phyloP scores from a whole-genome alignment of 2,888 invertebrate genomes.

The Callosobruchus maculatus region DNA sequence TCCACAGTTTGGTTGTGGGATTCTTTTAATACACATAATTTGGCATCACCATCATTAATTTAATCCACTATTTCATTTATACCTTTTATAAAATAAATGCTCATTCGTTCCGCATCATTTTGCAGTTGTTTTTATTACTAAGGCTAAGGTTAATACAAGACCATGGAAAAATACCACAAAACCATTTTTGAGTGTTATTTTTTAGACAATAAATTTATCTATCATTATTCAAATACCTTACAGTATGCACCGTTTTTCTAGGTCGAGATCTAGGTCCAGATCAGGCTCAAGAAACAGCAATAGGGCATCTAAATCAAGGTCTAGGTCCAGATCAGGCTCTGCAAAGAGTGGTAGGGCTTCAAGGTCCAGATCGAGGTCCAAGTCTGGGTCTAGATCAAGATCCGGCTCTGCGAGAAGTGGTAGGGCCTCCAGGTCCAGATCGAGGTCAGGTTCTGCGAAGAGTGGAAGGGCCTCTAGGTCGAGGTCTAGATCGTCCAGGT shows the following conservation, averaged over 20 bases:
- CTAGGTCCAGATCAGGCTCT: slow-evolving; percentile 28
- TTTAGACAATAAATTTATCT: too few species aligned
- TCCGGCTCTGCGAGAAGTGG: slow-evolving; percentile 22
- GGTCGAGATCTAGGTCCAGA: slow-evolving; percentile 18
- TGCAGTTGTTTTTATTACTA: too few species aligned
- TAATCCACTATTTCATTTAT: too few species aligned
- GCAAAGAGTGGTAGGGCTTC: slow-evolving; percentile 1
- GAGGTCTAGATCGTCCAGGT: slow-evolving; percentile 28
- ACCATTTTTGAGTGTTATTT: too few species aligned
- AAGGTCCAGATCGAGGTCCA: slow-evolving; percentile 34
- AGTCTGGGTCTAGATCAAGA: slow-evolving; percentile 25
- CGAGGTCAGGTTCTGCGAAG: slow-evolving; percentile 20
- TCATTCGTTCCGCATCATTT: too few species aligned
- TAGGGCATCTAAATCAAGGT: slow-evolving; percentile 1
- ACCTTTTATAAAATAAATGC: too few species aligned
- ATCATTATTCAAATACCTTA: slow-evolving; percentile 9
- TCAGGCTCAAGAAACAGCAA: slow-evolving; percentile 3
- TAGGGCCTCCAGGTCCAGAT: slow-evolving; percentile 15
- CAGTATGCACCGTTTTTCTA: slow-evolving; percentile 26
- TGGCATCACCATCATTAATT: too few species aligned
- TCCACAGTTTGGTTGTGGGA: too few species aligned
- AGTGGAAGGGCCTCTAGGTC: slow-evolving; percentile 27
- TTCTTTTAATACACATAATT: too few species aligned
- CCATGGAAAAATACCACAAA: too few species aligned
- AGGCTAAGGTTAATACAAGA: too few species aligned